Evolutionary conservation across 2,113 vertebrate species (phyloP).

Genomic region (Erpornis zantholeuca): DNA sequence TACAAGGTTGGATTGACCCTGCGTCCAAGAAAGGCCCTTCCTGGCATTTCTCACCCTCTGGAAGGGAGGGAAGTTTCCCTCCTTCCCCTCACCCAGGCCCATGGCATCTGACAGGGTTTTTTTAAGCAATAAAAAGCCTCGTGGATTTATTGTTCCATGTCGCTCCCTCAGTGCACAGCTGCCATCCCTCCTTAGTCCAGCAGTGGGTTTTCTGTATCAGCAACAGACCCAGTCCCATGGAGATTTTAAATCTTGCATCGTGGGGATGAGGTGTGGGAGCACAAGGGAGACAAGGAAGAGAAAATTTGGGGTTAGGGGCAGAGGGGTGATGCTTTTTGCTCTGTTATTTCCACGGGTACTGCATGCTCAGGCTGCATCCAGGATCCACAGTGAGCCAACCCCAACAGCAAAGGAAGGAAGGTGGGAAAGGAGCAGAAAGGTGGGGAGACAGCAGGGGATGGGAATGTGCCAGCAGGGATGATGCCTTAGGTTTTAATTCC

Average conservation of each 20-base stretch:
- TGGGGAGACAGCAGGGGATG: not conserved
- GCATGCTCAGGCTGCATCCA: not conserved
- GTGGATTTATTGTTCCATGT: not conserved
- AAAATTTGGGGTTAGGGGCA: not conserved
- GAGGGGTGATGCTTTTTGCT: not conserved
- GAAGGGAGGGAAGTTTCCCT: not conserved
- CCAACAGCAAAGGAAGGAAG: not conserved
- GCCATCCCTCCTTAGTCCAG: not conserved
- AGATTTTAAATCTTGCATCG: not conserved
- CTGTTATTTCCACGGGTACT: accelerated
- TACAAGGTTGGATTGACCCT: not conserved
- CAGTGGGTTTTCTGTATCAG: not conserved
- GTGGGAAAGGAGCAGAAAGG: not conserved
- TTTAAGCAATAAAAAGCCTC: not conserved
- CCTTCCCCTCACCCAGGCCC: not conserved
- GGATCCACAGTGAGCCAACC: not conserved
- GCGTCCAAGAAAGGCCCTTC: not conserved
- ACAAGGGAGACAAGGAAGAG: not conserved
- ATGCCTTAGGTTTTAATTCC: too few relatives aligned
- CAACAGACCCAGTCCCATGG: accelerated
- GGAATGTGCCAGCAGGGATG: not conserved
- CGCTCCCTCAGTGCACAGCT: not conserved
- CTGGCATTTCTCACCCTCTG: not conserved
- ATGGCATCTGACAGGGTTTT: not conserved
- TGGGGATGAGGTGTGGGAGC: not conserved